Evolutionary conservation across 2,113 vertebrate genomes (phyloP).

Genomic region (Psophia crepitans): DNA sequence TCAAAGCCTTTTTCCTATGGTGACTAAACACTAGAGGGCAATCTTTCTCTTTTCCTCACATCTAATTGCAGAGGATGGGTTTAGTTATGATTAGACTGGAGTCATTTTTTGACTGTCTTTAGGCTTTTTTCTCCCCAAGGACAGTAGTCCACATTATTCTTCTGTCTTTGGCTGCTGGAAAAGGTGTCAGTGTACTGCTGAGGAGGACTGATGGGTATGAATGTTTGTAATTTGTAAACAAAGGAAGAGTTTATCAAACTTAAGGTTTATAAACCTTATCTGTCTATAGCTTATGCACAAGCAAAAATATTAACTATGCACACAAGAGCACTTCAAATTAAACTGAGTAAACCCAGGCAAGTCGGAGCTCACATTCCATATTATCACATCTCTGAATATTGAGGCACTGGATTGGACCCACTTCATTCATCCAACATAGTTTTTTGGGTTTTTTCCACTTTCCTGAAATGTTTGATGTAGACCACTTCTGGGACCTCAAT

Average conservation of each 20-base stretch:
- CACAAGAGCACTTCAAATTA: background rate
- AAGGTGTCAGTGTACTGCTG: background rate
- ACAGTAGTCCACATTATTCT: fast-evolving
- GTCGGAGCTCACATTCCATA: background rate
- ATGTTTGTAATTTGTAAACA: background rate
- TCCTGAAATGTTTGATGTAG: background rate
- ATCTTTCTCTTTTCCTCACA: background rate
- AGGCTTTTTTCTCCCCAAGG: background rate
- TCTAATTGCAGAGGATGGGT: background rate
- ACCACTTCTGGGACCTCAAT: background rate
- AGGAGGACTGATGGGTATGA: background rate
- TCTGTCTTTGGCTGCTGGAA: background rate
- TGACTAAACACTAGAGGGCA: constrained; percentile 25
- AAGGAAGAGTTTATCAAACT: background rate
- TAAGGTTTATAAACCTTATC: background rate
- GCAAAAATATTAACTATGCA: background rate
- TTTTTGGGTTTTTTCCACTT: background rate
- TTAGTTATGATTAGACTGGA: background rate
- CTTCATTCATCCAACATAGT: background rate
- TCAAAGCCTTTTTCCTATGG: background rate
- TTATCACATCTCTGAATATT: background rate
- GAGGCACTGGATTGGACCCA: background rate
- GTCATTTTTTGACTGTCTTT: fast-evolving
- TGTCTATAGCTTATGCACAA: background rate
- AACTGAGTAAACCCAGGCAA: background rate